These are phyloP conservation scores for Salvelinus namaycush DNA, from an alignment of 2,113 vertebrate genomes.

Conservation along the genomic window DNA sequence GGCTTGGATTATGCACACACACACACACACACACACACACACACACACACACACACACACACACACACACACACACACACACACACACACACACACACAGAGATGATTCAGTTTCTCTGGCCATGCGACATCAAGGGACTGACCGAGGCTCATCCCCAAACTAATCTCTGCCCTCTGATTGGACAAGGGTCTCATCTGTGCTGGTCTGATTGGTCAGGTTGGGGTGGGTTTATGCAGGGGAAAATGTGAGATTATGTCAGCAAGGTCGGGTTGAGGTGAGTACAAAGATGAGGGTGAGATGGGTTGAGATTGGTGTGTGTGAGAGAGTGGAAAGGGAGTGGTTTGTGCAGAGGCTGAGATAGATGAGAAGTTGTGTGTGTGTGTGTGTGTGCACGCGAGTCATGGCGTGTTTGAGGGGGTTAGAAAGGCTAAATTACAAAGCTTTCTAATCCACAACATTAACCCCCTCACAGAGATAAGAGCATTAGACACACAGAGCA, in stretches of 20 bases:
- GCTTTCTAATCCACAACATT: slow-evolving; percentile 24
- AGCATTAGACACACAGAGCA: slow-evolving; percentile 14
- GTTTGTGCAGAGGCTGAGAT: slow-evolving; percentile 5
- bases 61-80: background rate
- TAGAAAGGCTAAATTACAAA: slow-evolving; percentile 21
- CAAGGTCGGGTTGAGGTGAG: background rate
- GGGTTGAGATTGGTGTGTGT: background rate
- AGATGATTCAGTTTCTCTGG: background rate
- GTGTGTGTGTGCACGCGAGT: background rate
- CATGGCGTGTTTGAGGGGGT: background rate
- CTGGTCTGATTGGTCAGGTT: background rate
- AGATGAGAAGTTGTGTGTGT: background rate
- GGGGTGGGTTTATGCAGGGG: too few species aligned
- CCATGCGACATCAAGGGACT: slow-evolving; percentile 14
- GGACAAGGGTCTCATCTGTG: background rate
- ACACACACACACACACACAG: background rate
- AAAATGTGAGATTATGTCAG: background rate
- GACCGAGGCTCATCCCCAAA: background rate
- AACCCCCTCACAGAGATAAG: slow-evolving; percentile 23
- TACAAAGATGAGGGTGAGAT: background rate
- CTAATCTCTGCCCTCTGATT: slow-evolving; percentile 6
- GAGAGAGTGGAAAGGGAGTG: background rate
- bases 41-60: slow-evolving; percentile 7
- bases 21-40: background rate
- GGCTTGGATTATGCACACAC: background rate